A percentile compares a stretch with the other conserved stretches of the same genome.
Conservation (phyloP, 1,140 invertebrate species). For the Eurosta solidaginis region DNA sequence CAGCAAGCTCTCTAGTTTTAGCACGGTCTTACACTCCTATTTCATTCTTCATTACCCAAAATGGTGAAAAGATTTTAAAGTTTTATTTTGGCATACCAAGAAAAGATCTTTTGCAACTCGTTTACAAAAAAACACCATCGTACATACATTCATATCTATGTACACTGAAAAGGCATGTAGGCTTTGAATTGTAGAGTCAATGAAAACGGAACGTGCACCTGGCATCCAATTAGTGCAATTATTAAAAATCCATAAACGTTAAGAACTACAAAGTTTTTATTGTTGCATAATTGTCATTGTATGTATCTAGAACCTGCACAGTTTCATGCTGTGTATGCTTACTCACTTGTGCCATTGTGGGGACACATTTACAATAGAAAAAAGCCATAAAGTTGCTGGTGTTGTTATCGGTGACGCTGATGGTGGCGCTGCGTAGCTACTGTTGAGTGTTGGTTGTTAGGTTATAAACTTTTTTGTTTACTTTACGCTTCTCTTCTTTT, state of each 20-base stretch:
- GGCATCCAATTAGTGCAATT: constrained; percentile 24
- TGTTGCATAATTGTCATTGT: constrained; percentile 7
- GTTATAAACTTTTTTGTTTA: not conserved
- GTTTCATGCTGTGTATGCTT: not conserved
- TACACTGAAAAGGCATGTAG: not conserved
- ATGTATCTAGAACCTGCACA: not conserved
- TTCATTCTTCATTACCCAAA: too few relatives aligned
- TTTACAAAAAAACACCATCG: too few relatives aligned
- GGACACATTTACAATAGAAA: not conserved
- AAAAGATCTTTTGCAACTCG: too few relatives aligned
- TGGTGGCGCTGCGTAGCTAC: not conserved
- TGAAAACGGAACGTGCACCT: not conserved
- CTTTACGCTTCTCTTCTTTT: not conserved
- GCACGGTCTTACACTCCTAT: too few relatives aligned
- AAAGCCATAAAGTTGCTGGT: not conserved
- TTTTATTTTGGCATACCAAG: too few relatives aligned
- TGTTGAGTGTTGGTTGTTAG: not conserved
- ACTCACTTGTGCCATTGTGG: not conserved
- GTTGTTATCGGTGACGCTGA: not conserved
- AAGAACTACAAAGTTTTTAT: constrained; percentile 7
- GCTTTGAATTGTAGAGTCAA: not conserved
- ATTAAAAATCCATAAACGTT: constrained; percentile 21
- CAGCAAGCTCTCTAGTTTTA: too few relatives aligned
- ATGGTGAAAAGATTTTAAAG: too few relatives aligned
- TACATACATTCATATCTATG: not conserved